Conservation (phyloP, 2,113 vertebrate species). For the cat (Felis catus) region F.catus_Fca126_mat1.0 CM031418.1:108911501-108912000, state of each 20-base stretch:
- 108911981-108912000: not conserved
- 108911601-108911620: not conserved
- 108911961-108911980: not conserved
- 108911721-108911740: not conserved
- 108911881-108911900: not conserved
- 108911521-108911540: not conserved
- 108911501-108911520: not conserved
- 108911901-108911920: not conserved
- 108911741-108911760: not conserved
- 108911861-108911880: not conserved
- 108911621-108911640: not conserved
- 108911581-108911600: not conserved
- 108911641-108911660: not conserved
- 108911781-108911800: not conserved
- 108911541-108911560: not conserved
- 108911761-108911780: not conserved
- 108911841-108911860: not conserved
- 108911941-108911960: not conserved
- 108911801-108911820: not conserved
- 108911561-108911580: not conserved
- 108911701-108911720: not conserved
- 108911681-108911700: not conserved
- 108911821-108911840: not conserved
- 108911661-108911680: not conserved
- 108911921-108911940: not conserved